A percentile compares a stretch with the other conserved stretches of the same genome.
Conservation (phyloP, 2,113 vertebrate species). For the Gopherus flavomarginatus region DNA sequence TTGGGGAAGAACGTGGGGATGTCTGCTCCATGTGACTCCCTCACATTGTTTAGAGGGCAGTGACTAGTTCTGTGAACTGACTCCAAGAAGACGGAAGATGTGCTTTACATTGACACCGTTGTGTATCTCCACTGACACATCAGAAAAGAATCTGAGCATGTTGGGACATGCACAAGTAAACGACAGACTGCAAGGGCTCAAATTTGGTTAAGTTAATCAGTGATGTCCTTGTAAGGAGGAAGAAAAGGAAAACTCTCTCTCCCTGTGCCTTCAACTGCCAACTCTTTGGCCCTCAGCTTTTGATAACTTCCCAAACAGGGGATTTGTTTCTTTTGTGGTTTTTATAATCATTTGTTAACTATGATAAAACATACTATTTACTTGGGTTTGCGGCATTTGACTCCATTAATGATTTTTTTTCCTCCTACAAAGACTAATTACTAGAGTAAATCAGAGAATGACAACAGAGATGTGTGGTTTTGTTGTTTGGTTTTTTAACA, state of each 20-base stretch:
- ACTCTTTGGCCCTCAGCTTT: constrained; percentile 54
- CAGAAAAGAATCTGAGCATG: neutral
- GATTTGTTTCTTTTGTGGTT: constrained; percentile 20
- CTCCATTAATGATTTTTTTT: constrained; percentile 57
- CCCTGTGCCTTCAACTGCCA: neutral
- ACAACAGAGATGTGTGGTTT: constrained; percentile 73
- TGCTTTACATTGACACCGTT: neutral
- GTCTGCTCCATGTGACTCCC: neutral
- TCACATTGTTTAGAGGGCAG: neutral
- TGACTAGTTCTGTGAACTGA: neutral
- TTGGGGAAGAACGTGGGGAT: neutral
- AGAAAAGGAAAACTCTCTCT: constrained; percentile 30
- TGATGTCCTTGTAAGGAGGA: constrained; percentile 8
- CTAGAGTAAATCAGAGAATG: constrained; percentile 72
- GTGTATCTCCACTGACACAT: neutral
- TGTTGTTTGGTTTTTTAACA: constrained; percentile 52
- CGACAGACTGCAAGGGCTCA: neutral
- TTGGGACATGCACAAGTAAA: constrained; percentile 5
- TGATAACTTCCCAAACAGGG: constrained; percentile 3
- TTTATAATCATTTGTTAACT: constrained; percentile 70
- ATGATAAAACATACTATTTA: constrained; percentile 59
- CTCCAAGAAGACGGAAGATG: constrained; percentile 22
- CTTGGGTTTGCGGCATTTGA: constrained; percentile 48
- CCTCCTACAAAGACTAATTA: constrained; percentile 70
- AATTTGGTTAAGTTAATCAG: neutral